Conservation (phyloP, 2,888 invertebrate species). For the Ornithoptera priamus region DNA sequence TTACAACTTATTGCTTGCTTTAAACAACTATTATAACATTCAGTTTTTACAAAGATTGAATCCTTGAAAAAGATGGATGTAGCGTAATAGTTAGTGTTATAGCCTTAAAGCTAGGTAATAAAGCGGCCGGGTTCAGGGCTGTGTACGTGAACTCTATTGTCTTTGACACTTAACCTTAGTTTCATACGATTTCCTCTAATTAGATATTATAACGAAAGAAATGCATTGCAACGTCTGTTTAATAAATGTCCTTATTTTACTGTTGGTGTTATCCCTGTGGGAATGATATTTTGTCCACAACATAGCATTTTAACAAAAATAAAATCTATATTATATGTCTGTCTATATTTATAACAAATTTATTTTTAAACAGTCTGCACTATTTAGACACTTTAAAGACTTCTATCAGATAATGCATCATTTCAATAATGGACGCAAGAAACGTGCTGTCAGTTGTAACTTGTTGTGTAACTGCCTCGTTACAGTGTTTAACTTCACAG, state of each 20-base stretch:
- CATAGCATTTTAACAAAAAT: too few species aligned
- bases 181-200: not conserved
- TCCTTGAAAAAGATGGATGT: not conserved
- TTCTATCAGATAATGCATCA: too few species aligned
- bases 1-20: too few species aligned
- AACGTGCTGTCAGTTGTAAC: not conserved
- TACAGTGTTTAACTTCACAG: not conserved
- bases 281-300: too few species aligned
- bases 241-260: too few species aligned
- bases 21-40: not conserved
- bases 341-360: too few species aligned
- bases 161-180: constrained; percentile 4
- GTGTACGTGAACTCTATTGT: constrained; percentile 15
- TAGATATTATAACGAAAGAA: not conserved
- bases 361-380: too few species aligned
- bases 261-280: too few species aligned
- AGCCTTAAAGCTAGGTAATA: constrained; percentile 14
- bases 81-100: not conserved
- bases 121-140: constrained; percentile 17
- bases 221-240: too few species aligned
- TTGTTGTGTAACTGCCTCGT: not conserved
- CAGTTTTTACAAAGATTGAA: constrained; percentile 7
- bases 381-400: too few species aligned
- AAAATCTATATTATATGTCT: too few species aligned
- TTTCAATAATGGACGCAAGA: not conserved